Evolutionary conservation across 2,888 invertebrate species (phyloP).

Genomic region (Orchesella flavescens): DNA sequence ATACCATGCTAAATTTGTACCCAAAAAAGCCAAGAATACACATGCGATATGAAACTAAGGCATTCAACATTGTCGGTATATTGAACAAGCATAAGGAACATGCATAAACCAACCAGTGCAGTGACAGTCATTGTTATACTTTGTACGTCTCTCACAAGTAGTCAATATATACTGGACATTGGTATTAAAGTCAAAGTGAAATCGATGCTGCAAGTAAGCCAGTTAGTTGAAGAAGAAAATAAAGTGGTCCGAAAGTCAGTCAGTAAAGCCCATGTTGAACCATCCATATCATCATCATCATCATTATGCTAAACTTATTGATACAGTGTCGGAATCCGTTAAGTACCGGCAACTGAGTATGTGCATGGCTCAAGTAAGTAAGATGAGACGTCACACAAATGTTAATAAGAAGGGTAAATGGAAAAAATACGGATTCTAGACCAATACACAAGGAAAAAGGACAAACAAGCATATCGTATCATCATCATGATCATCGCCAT

Average conservation of each 20-base stretch:
- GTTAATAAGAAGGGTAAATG: conserved; percentile 41
- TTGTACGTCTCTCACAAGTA: no score
- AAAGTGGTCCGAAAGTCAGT: not conserved
- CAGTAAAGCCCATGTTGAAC: no score
- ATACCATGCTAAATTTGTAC: no score
- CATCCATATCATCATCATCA: not conserved
- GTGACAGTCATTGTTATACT: no score
- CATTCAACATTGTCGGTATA: no score
- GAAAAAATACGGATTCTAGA: not conserved
- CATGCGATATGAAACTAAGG: no score
- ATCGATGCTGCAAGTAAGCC: not conserved
- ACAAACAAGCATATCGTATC: conserved; percentile 8
- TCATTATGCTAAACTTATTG: conserved; percentile 6
- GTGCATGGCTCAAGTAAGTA: not conserved
- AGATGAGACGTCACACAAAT: not conserved
- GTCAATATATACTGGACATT: conserved; percentile 17
- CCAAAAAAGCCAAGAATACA: no score
- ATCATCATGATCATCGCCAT: no score
- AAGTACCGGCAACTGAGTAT: not conserved
- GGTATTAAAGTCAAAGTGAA: conserved; percentile 4
- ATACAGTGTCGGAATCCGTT: conserved; percentile 37
- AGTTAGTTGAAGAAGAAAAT: not conserved
- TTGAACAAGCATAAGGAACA: no score
- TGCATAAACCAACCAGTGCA: no score
- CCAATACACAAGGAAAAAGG: not conserved